Evolutionary conservation across 2,113 vertebrate species (phyloP).

Genomic region (Cyphomyrus discorhynchus): DNA sequence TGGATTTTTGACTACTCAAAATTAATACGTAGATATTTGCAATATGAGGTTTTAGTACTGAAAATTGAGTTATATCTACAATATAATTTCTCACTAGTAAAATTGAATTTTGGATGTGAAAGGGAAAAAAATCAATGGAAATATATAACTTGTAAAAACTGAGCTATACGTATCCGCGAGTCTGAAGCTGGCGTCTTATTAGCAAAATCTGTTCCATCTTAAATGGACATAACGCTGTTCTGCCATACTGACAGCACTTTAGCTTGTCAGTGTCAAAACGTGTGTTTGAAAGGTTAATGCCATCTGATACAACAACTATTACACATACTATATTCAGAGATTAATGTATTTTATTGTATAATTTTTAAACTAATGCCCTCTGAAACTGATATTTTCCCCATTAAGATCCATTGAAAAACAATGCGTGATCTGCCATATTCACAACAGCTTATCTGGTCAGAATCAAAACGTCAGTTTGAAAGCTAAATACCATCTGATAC

Average conservation of each 20-base stretch:
- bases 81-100: background rate
- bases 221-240: background rate
- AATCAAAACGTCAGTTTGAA: too few species aligned
- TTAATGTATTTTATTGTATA: too few species aligned
- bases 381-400: too few species aligned
- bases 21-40: background rate
- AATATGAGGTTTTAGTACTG: background rate
- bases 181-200: too few species aligned
- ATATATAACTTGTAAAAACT: background rate
- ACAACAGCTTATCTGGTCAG: too few species aligned
- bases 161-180: background rate
- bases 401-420: too few species aligned
- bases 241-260: background rate
- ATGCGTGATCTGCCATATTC: too few species aligned
- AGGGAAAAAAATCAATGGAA: background rate
- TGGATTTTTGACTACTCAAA: background rate
- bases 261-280: background rate
- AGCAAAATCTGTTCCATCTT: too few species aligned
- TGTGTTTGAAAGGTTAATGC: background rate
- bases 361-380: too few species aligned
- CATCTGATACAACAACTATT: too few species aligned
- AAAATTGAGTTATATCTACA: background rate
- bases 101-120: background rate
- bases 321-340: too few species aligned
- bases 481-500: background rate